Conservation (phyloP, 2,888 invertebrate species). For the Lasioglossum morio region DNA sequence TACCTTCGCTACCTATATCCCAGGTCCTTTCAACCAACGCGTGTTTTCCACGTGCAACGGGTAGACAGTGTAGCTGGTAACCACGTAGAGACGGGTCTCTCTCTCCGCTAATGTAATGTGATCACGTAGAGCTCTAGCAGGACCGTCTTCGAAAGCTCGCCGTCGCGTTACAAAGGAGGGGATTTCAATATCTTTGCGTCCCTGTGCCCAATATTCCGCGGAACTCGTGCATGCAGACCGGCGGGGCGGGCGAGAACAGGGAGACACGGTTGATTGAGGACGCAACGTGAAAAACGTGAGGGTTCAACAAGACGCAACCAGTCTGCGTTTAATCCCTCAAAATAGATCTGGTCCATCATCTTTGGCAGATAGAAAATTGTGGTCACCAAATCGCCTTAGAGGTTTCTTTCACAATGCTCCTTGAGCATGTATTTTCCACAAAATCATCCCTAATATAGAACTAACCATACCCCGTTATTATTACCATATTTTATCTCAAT, state of each 20-base stretch:
- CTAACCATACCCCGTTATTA: too few relatives aligned
- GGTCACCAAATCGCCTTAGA: too few relatives aligned
- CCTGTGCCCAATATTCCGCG: constrained; percentile 54
- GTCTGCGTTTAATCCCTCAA: not conserved
- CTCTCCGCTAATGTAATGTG: constrained; percentile 56
- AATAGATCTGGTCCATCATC: not conserved
- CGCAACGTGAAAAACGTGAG: constrained; percentile 16
- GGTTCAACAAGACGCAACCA: not conserved
- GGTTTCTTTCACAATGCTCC: too few relatives aligned
- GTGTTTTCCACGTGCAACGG: constrained; percentile 10
- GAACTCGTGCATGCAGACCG: constrained; percentile 57
- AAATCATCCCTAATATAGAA: too few relatives aligned
- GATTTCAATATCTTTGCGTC: constrained; percentile 63
- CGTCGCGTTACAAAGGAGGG: constrained; percentile 53
- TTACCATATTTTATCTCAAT: too few relatives aligned
- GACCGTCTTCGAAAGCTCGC: constrained; percentile 42
- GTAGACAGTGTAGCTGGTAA: constrained; percentile 2
- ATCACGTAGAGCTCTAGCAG: constrained; percentile 54
- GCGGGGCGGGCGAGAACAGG: not conserved
- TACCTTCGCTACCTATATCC: constrained; percentile 5
- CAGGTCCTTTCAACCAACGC: constrained; percentile 10
- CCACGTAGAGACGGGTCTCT: constrained; percentile 11
- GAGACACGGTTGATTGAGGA: constrained; percentile 22
- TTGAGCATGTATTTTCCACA: too few relatives aligned
- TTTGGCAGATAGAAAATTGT: too few relatives aligned